Evolutionary conservation across 1,140 invertebrate species (phyloP).

Genomic region (Drosophila sucinea): DNA sequence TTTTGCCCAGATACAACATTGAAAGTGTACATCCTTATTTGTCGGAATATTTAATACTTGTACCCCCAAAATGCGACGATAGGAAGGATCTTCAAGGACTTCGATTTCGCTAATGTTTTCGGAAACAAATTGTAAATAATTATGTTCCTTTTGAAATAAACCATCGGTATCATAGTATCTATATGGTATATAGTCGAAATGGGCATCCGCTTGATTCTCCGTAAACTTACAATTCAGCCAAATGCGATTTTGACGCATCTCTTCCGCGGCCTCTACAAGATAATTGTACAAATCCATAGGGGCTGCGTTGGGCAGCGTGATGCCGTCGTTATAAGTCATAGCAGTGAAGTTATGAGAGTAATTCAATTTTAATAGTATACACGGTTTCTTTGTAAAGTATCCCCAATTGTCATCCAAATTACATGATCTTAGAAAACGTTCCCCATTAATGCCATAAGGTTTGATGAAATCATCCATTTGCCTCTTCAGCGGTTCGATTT

Average conservation of each 20-base stretch:
- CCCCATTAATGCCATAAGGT: constrained; percentile 20
- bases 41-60: constrained; percentile 28
- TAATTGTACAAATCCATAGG: constrained; percentile 40
- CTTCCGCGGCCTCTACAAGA: constrained; percentile 21
- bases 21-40: constrained; percentile 31
- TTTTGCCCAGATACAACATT: constrained; percentile 33
- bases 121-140: constrained; percentile 7
- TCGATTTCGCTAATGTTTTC: constrained; percentile 19
- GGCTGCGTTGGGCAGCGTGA: constrained; percentile 25
- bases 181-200: constrained; percentile 37
- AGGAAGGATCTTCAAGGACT: constrained; percentile 17
- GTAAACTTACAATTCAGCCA: constrained; percentile 42
- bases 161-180: constrained; percentile 32
- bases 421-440: constrained; percentile 29
- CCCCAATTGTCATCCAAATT: constrained; percentile 54
- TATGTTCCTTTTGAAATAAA: constrained; percentile 23
- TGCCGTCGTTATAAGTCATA: constrained; percentile 32
- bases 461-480: constrained; percentile 27
- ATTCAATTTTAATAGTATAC: constrained; percentile 57
- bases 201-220: not conserved
- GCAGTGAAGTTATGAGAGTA: constrained; percentile 39
- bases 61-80: constrained; percentile 34
- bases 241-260: constrained; percentile 46
- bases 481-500: constrained; percentile 10
- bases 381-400: constrained; percentile 40